phyloP scores from a whole-genome alignment of 2,888 invertebrate species.

The Eristalis tenax region DNA sequence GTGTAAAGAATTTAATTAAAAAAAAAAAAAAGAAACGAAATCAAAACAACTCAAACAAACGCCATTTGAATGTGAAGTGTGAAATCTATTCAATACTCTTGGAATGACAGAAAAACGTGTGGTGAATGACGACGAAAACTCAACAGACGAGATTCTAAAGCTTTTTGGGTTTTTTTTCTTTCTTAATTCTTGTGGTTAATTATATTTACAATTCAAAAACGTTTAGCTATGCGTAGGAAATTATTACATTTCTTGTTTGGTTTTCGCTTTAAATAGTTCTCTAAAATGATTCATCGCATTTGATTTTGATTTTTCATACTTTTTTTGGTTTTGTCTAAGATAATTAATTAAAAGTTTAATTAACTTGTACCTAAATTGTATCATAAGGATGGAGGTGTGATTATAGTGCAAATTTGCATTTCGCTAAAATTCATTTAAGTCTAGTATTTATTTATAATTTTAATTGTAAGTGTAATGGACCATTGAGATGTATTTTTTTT shows the following conservation, averaged over 20 bases:
- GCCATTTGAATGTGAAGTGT: conserved; percentile 31
- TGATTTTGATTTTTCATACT: conserved; percentile 62
- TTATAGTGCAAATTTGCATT: conserved; percentile 69
- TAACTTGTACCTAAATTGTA: conserved; percentile 74
- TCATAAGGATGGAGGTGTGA: conserved; percentile 76
- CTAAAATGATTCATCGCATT: conserved; percentile 72
- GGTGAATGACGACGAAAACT: conserved; percentile 27
- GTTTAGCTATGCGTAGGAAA: conserved; percentile 51
- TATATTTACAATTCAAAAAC: conserved; percentile 64
- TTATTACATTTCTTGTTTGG: conserved; percentile 8
- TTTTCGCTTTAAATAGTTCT: conserved; percentile 22
- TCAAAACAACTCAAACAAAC: conserved; percentile 18
- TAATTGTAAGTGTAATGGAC: conserved; percentile 66
- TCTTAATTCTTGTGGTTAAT: conserved; percentile 55
- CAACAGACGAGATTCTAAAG: conserved; percentile 53
- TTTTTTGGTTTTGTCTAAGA: conserved; percentile 31
- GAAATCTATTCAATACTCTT: conserved; percentile 25
- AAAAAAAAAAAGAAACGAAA: conserved; percentile 77
- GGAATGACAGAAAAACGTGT: conserved; percentile 30
- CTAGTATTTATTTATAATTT: conserved; percentile 49
- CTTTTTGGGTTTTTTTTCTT: conserved; percentile 34
- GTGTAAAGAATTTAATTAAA: not conserved
- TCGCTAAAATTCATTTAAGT: conserved; percentile 70
- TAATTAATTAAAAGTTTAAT: conserved; percentile 59
- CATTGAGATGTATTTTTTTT: conserved; percentile 74